Evolutionary conservation across 2,113 vertebrate species (phyloP).

Genomic region (Ictalurus punctatus): DNA sequence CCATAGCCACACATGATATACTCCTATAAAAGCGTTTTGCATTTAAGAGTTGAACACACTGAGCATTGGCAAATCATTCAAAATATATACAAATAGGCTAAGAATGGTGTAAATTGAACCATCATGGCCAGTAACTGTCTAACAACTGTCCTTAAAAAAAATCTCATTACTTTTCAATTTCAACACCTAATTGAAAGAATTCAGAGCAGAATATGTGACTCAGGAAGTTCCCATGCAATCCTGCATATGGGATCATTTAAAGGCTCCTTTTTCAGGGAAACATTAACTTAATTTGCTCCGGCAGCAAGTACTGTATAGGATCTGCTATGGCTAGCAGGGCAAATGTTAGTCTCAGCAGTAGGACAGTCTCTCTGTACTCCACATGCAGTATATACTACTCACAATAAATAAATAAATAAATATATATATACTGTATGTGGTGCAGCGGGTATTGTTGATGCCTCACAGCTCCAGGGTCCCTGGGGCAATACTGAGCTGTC

Average conservation of each 20-base stretch:
- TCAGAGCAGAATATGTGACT: conserved; percentile 76
- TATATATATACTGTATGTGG: not conserved
- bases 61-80: not conserved
- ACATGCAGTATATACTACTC: not conserved
- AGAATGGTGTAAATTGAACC: conserved; percentile 3
- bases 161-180: conserved; percentile 57
- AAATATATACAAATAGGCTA: conserved; percentile 8
- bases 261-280: conserved; percentile 74
- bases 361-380: conserved; percentile 17
- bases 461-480: not conserved
- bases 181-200: conserved; percentile 75
- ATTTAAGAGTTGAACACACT: not conserved
- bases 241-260: conserved; percentile 83
- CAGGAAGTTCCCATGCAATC: conserved; percentile 81
- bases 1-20: conserved; percentile 20
- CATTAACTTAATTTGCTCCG: conserved; percentile 79
- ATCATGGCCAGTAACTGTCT: conserved; percentile 1
- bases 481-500: not conserved
- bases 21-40: conserved; percentile 15
- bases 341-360: conserved; percentile 34
- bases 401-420: not conserved
- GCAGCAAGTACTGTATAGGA: conserved; percentile 68
- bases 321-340: conserved; percentile 62
- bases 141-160: conserved; percentile 24
- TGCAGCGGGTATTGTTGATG: not conserved